Evolutionary conservation across 2,113 vertebrate genomes (phyloP), one percentile per base, ranked within the genome.

Genomic region (Sceloporus undulatus): DNA sequence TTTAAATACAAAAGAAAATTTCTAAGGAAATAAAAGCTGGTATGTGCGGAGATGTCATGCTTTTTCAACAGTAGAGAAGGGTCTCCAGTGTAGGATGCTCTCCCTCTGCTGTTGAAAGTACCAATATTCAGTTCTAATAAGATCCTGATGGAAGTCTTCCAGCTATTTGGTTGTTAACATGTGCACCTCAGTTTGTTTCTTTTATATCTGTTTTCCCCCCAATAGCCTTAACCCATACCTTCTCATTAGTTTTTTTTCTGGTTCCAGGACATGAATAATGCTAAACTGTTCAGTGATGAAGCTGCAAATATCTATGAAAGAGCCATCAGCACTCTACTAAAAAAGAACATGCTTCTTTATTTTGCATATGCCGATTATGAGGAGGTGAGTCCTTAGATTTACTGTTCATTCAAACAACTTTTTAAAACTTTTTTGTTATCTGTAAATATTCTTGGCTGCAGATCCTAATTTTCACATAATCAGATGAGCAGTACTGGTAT

Each of bases 311-410:
- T 99, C 96, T 99, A 99, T 90, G 99, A 99, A 95, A 98, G 99
- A 95, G 99, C 99, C 62, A 99, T 99, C 86, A 98, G 98, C 94
- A 99, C 99, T 94, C 98, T 99, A 94, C 95, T 99, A 87, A 99
- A 98, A 96, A 99, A 99, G 96, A 99, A 99, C 95, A 99, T 99
- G 99, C 98, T 99, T 93, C 98, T 99, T 88, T 99, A 99, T 96
- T 99, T 99, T 96, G 98, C 99, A 27, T 99, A 99, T 91, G 99
- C 99, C 79, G 99, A 99, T 95, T 99, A 99, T 78, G 99, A 99
- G 96, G 99, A 99, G 96, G 99, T 99, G 86, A 98, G 97, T 87
- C 74, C 93, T 93, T 90, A 73, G 1, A 86, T 13, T 29, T 19
- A 52, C 6, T 90, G 84, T 42, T 89, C 52, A 85, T 0, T 0